Conservation (phyloP, 2,888 invertebrate genomes). For the Diadegma fenestrale region DNA sequence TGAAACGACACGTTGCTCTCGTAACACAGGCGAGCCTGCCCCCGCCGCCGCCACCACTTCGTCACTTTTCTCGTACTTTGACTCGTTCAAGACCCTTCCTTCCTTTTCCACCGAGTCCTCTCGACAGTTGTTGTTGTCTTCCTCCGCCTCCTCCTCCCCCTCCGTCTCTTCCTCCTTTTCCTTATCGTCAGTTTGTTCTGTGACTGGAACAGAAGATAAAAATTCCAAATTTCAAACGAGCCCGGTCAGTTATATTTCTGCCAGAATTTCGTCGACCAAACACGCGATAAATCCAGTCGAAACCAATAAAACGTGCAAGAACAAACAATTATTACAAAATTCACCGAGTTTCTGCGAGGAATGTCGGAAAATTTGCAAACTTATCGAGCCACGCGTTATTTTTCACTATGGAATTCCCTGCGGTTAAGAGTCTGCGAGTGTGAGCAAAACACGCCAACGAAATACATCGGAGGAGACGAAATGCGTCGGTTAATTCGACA, state of each 20-base stretch:
- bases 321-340: no score
- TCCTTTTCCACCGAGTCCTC: conserved; percentile 38
- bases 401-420: not conserved
- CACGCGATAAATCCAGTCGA: no score
- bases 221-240: not conserved
- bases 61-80: conserved; percentile 57
- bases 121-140: conserved; percentile 33
- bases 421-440: not conserved
- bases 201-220: conserved; percentile 36
- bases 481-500: not conserved
- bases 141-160: conserved; percentile 27
- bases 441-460: not conserved
- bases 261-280: no score
- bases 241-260: no score
- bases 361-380: not conserved
- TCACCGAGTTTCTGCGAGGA: no score
- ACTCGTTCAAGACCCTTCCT: conserved; percentile 61
- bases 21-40: conserved; percentile 80
- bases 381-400: not conserved
- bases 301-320: no score
- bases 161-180: conserved; percentile 24
- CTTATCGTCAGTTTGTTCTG: conserved; percentile 37
- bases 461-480: not conserved
- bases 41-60: conserved; percentile 56
- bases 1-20: conserved; percentile 77